Evolutionary conservation across 2,888 invertebrate species (phyloP), one percentile per base, ranked within the genome.

Genomic region (Autographa gamma): DNA sequence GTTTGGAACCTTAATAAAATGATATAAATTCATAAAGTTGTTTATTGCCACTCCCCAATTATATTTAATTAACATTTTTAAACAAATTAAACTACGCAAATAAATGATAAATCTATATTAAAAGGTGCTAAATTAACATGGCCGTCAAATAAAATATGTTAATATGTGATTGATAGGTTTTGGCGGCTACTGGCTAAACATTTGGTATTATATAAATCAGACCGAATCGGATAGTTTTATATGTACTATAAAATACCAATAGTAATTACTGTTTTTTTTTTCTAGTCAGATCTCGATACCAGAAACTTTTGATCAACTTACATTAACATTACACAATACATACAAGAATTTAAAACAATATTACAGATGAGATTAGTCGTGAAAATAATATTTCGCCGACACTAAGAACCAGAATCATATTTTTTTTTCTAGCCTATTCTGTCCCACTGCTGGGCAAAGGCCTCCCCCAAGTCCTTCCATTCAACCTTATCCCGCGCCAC

Each of bases 1-100:
- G 85, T 89, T 90, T 86, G 84, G 81, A 85, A 84, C 80, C 66
- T 32, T 73, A 86, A 85, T 86, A 86, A 90, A 90, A 87, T 82
- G 81, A 81, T 87, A 81, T 87, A 84, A 86, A 88, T 81, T 82
- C 63, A 76, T 67, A 9, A 41, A 7, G 69, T 75, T 69, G 82
- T 74, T 76, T 70, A 72, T 61, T 76, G 60, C 52, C 60, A 31
- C 43, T 67, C 60, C n/a, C 16, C 18, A 59, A 0, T n/a, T 31
- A n/a, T 25, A 13, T 19, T 25, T 19, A 19, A 56, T 56, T 0
- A 25, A 1, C 25, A 56, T 19, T 54, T 18, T 56, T 56, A 25
- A 54, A 19, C 19, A 9, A 18, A 54, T 19, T 54, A 48, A 48
- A 19, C 25, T 13, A 13, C 19, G 19, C 19, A 19, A 19, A 56